Percentiles rank a stretch among this genome's conserved stretches.
Conservation (phyloP, 1,140 invertebrate genomes). For the Macrobrachium rosenbergii region DNA sequence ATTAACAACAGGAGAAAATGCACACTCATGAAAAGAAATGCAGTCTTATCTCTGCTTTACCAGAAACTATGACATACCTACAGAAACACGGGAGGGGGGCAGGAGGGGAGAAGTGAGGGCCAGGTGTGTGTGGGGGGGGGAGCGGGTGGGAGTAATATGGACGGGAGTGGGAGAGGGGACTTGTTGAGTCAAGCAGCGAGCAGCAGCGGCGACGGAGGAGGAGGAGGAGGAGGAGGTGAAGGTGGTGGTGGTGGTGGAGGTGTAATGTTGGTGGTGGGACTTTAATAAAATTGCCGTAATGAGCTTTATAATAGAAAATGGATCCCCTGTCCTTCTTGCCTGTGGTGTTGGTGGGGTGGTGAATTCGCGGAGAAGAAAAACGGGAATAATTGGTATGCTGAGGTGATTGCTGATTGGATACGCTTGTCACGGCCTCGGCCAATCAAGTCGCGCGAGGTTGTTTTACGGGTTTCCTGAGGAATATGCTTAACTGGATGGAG, state of each 20-base stretch:
- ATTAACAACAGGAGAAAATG: too few relatives aligned
- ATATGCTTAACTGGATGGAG: background rate
- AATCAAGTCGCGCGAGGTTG: slow-evolving; percentile 4
- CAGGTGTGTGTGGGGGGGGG: too few relatives aligned
- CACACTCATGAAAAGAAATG: too few relatives aligned
- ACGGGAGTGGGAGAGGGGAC: too few relatives aligned
- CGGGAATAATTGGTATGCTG: slow-evolving; percentile 25
- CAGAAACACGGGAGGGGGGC: too few relatives aligned
- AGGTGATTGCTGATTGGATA: slow-evolving; percentile 17
- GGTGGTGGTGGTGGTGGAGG: background rate
- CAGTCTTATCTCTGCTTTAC: too few relatives aligned
- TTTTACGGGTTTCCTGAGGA: slow-evolving; percentile 3
- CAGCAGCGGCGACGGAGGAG: too few relatives aligned
- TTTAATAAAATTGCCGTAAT: background rate
- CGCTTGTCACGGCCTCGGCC: slow-evolving; percentile 13
- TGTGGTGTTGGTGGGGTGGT: background rate
- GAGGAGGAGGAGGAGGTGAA: background rate
- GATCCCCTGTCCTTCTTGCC: background rate
- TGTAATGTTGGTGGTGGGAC: background rate
- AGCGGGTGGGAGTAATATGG: too few relatives aligned
- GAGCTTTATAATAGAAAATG: background rate
- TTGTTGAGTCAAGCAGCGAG: too few relatives aligned
- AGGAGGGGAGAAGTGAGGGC: too few relatives aligned
- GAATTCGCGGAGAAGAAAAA: background rate
- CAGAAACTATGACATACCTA: too few relatives aligned